Base-by-base conservation (phyloP, 2,888 invertebrate species). In the Lobophora halterata region DNA sequence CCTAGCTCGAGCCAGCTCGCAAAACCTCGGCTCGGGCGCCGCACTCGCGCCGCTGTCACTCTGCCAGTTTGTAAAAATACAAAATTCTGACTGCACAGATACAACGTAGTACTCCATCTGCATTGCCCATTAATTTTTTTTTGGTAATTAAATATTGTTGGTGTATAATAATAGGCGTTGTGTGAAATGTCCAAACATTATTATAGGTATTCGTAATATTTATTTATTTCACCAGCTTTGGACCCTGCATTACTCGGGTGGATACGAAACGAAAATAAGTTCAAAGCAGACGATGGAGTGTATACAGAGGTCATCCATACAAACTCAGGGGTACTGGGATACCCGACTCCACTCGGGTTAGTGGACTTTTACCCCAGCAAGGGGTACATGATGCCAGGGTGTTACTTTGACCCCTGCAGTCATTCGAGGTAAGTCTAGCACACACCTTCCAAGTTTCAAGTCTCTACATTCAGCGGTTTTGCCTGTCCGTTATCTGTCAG, bases 281-380 rank as follows among this genome's bases (percentile, higher is more conserved):
- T 65, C 40, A 9, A 40, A 0, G 1, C 45, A 0, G 6, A 16
- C 5, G 67, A 64, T 13, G 62, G 56, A 0, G 18, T 43, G 0
- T 69, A 64, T 34, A 65, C 65, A 0, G 68, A 69, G 23, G 55
- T 59, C 0, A 64, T 69, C 11, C 67, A 66, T 41, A 68, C 66
- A 0, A 65, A 62, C 36, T 57, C 54, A 3, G 67, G 66, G 0
- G 3, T 55, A 0, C 26, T 58, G 3, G 67, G 66, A 0, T 60
- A 52, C 27, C 0, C 58, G 0, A 27, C 18, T 0, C 25, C 49
- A 1, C 29, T 65, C 5, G 69, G 53, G 0, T 30, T 65, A 0
- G 58, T 39, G 0, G 62, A 63, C 38, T 65, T 67, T 30, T 69
- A 66, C 11, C 67, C 66, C 7, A 69, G 66, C 13, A 65, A 64